Evolutionary conservation across 2,113 vertebrate genomes (phyloP).

Genomic region (Pterocles burchelli): DNA sequence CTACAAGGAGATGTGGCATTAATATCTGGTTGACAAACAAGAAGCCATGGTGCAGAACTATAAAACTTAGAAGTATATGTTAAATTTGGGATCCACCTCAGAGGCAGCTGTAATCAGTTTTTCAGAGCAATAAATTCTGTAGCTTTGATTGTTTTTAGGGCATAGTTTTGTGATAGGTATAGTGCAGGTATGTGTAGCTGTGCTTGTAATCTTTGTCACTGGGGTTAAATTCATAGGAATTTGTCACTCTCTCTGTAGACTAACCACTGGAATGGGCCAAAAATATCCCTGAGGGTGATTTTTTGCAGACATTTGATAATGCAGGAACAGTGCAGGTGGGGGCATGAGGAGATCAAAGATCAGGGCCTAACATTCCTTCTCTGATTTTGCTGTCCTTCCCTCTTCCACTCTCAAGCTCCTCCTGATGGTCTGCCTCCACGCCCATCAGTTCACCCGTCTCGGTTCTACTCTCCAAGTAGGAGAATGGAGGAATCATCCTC

Average conservation of each 20-base stretch:
- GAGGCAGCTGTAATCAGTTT: not conserved
- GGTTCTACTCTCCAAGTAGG: not conserved
- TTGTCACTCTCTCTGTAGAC: not conserved
- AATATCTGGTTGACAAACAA: not conserved
- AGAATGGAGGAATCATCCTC: too few species aligned
- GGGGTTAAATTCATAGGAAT: not conserved
- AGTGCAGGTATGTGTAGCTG: not conserved
- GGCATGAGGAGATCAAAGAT: not conserved
- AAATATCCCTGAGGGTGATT: not conserved
- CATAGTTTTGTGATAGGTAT: not conserved
- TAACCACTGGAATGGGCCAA: not conserved
- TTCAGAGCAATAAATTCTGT: not conserved
- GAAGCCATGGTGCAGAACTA: not conserved
- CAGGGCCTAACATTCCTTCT: not conserved
- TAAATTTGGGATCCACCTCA: not conserved
- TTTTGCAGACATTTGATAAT: not conserved
- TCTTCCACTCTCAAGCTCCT: rapidly evolving
- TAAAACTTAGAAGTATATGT: not conserved
- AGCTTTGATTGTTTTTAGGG: not conserved
- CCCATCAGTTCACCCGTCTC: not conserved
- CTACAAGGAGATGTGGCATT: not conserved
- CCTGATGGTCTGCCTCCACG: not conserved
- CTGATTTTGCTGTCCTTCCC: not conserved
- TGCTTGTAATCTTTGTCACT: not conserved
- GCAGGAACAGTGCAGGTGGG: not conserved